Evolutionary conservation across 2,113 vertebrate genomes (phyloP).

Genomic region (Erythrolamprus reginae): DNA sequence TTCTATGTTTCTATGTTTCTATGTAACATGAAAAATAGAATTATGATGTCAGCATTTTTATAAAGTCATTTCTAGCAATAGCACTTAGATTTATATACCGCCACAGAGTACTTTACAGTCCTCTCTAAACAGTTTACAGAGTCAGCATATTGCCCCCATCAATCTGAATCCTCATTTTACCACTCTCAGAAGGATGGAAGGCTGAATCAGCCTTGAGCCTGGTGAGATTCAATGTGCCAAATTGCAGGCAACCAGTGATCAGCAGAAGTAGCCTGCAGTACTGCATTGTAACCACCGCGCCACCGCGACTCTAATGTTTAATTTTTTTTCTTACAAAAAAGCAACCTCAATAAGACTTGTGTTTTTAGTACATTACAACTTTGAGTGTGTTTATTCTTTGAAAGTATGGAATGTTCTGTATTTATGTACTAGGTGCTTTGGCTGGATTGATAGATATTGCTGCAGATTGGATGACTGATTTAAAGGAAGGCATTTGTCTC

Average conservation of each 20-base stretch:
- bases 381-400: not conserved
- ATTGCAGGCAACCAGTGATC: no score
- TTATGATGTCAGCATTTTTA: not conserved
- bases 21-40: not conserved
- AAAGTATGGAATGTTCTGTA: conserved; percentile 14
- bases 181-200: no score
- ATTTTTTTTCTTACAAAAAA: not conserved
- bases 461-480: conserved; percentile 97
- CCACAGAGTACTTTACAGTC: no score
- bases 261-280: no score
- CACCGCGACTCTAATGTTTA: not conserved
- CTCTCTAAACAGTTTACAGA: no score
- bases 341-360: not conserved
- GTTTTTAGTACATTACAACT: not conserved
- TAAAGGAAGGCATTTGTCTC: conserved; percentile 97
- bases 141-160: no score
- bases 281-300: no score
- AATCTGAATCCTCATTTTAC: no score
- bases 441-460: conserved; percentile 97
- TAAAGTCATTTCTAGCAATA: not conserved
- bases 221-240: no score
- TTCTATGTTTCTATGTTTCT: no score
- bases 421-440: conserved; percentile 80
- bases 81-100: no score
- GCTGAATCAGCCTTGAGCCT: no score